phyloP scores from a whole-genome alignment of 2,113 vertebrate genomes.

The Chaenogobius annularis region DNA sequence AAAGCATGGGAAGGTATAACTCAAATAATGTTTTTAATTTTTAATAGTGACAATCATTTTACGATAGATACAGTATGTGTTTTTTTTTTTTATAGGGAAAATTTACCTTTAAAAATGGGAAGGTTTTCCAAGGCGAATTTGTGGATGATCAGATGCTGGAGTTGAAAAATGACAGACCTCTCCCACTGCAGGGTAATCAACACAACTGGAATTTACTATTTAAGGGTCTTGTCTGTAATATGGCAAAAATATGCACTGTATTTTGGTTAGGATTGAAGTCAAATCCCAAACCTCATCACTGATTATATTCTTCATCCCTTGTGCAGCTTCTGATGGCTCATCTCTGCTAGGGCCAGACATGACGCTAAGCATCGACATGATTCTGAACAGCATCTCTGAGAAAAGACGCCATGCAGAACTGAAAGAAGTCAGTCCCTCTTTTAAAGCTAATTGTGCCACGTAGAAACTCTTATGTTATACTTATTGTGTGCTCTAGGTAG shows the following conservation, averaged over 20 bases:
- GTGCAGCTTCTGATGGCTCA: not conserved
- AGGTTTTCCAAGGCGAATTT: slow-evolving; percentile 78
- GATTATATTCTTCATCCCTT: not conserved
- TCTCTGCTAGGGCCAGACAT: slow-evolving; percentile 67
- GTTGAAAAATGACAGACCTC: slow-evolving; percentile 22
- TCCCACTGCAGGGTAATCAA: slow-evolving; percentile 41
- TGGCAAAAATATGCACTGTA: not conserved
- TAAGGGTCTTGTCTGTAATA: not conserved
- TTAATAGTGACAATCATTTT: not conserved
- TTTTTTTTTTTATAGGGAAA: slow-evolving; percentile 72
- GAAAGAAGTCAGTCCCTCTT: slow-evolving; percentile 74
- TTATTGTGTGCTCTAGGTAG: slow-evolving; percentile 71
- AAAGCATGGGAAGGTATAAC: slow-evolving; percentile 84
- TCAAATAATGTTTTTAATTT: not conserved
- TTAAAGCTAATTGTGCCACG: not conserved
- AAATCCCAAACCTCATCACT: slow-evolving; percentile 40
- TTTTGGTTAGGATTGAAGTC: not conserved
- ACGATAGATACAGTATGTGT: not conserved
- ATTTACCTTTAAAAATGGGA: slow-evolving; percentile 79
- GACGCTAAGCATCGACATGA: slow-evolving; percentile 69
- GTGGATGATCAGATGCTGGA: slow-evolving; percentile 70
- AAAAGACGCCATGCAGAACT: slow-evolving; percentile 67
- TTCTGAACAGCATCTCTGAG: slow-evolving; percentile 76
- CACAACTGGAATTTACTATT: not conserved
- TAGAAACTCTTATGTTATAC: not conserved